Evolutionary conservation across 2,888 invertebrate genomes (phyloP).

Genomic region (Amphipoea lucens): DNA sequence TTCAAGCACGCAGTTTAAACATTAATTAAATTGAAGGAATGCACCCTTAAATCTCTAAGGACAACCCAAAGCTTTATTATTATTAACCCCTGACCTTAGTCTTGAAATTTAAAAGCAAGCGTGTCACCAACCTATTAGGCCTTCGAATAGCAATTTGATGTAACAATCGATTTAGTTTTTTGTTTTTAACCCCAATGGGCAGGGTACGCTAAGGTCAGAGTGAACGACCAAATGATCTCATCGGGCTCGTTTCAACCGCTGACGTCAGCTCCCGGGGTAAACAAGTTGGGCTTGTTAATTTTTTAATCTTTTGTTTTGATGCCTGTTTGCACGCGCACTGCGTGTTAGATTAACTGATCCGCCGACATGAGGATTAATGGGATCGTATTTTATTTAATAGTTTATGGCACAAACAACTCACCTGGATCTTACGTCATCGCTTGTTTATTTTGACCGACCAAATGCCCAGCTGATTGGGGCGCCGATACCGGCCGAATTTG

Average conservation of each 20-base stretch:
- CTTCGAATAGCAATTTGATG: conserved; percentile 28
- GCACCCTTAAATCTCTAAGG: neutral
- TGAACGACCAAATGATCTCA: conserved; percentile 79
- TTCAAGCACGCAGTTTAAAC: neutral
- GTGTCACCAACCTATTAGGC: conserved; percentile 28
- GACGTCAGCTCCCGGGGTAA: conserved; percentile 77
- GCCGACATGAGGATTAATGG: conserved; percentile 63
- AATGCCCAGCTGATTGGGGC: conserved; percentile 34
- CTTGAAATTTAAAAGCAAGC: conserved; percentile 31
- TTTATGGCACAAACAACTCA: conserved; percentile 54
- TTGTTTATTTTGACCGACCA: conserved; percentile 50
- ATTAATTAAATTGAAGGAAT: neutral
- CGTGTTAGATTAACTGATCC: conserved; percentile 63
- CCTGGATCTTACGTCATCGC: conserved; percentile 53
- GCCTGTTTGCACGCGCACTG: conserved; percentile 59
- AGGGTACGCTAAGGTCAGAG: conserved; percentile 74
- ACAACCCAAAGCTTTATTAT: conserved; percentile 25
- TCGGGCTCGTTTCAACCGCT: conserved; percentile 68
- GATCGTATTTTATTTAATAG: conserved; percentile 62
- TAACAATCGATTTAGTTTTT: conserved; percentile 44
- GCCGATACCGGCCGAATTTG: conserved; percentile 10
- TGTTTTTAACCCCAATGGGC: conserved; percentile 69
- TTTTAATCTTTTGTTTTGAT: conserved; percentile 75
- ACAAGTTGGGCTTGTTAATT: conserved; percentile 74
- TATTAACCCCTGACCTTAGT: conserved; percentile 9